Evolutionary conservation across 2,888 invertebrate genomes (phyloP), one percentile per base, ranked within the genome.

Genomic region (Caenorhabditis drosophilae): DNA sequence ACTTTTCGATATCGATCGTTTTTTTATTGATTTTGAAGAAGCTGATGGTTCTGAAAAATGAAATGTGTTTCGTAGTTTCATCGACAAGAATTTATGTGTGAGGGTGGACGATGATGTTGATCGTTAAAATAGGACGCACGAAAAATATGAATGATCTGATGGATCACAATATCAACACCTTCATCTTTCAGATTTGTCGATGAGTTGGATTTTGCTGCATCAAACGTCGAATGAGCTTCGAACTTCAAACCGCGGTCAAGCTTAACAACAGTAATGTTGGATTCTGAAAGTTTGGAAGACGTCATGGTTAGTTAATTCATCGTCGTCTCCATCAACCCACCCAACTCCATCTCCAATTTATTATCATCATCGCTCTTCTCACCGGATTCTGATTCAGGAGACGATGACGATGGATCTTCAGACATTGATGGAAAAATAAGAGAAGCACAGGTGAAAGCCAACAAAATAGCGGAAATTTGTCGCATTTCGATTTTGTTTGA

Each of bases 241-340:
- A 60, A 60, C 31, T 60, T 60, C 35, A 60, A 22, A 1, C 60
- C 60, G 22, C 54, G 48, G 25, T 54, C 52, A 26, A 60, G 25
- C n/a, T 60, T 60, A 22, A 60, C 54, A 18, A 60, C 60, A 11
- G 60, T 60, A 31, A 60, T 60, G 54, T 60, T 60, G 36, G 60
- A 60, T 49, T 60, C 60, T 60, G 34, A 40, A 59, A 31, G 6
- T 31, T 31, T 31, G 6, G 31, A 9, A 12, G 6, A 9, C 12
- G 31, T 31, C 12, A 9, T 31, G 7, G n/a, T 15, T 16, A 36
- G n/a, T 4, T 36, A 11, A 11, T 4, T 36, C 12, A 36, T 7
- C 4, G 36, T 4, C n/a, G 9, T 11, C 12, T 12, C 31, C 31
- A n/a, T 26, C 6, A 47, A 34, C 40, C 9, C 26, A 60, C 60